Conservation (phyloP, 2,888 invertebrate genomes). For the Hemaris fuciformis region DNA sequence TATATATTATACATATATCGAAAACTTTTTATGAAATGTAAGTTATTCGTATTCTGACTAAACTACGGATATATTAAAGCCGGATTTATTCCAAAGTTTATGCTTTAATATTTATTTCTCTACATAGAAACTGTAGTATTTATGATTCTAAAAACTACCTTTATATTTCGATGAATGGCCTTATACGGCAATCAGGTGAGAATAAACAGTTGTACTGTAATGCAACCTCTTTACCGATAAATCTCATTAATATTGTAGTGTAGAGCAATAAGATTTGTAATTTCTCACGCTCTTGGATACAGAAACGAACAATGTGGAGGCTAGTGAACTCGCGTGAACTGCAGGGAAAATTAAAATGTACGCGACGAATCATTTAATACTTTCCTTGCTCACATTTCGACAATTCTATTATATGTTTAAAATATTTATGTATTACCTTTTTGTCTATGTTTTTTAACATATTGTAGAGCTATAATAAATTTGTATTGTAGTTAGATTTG, state of each 20-base stretch:
- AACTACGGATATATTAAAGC: too few species aligned
- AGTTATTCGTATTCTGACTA: not conserved
- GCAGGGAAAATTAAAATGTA: not conserved
- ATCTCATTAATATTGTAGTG: not conserved
- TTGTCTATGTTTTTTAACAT: too few species aligned
- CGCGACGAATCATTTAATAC: not conserved
- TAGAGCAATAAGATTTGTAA: not conserved
- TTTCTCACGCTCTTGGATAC: not conserved
- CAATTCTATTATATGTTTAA: too few species aligned
- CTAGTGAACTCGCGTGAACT: not conserved
- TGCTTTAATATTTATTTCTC: not conserved
- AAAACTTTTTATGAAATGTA: too few species aligned
- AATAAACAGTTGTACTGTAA: not conserved
- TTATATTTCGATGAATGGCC: not conserved
- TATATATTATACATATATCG: too few species aligned
- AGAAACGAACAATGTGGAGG: not conserved
- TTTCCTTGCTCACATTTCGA: not conserved
- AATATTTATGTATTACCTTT: too few species aligned
- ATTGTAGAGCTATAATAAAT: too few species aligned
- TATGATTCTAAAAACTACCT: not conserved
- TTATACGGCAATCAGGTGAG: not conserved
- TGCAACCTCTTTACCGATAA: not conserved
- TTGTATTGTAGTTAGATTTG: too few species aligned
- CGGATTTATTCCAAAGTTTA: too few species aligned
- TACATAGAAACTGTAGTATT: not conserved